These are phyloP conservation scores for Amphipyra berbera DNA, from an alignment of 2,888 invertebrate genomes.

Conservation along the genomic window DNA sequence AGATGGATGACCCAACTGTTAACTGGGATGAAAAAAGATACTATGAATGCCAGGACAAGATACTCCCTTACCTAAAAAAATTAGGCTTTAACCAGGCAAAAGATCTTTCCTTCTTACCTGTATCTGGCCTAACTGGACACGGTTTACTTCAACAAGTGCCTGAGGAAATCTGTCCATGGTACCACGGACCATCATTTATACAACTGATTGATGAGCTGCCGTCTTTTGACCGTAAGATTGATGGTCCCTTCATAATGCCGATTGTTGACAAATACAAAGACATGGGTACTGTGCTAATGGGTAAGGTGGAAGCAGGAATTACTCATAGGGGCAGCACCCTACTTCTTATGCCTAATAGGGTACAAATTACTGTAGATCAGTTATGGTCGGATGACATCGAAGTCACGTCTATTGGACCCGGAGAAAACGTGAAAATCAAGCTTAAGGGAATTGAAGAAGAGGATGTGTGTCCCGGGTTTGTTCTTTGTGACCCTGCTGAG, in stretches of 20 bases:
- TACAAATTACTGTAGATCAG: slow-evolving; percentile 98
- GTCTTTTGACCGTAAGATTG: slow-evolving; percentile 96
- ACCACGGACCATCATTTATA: slow-evolving; percentile 97
- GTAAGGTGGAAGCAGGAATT: slow-evolving; percentile 99
- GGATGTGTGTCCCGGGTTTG: slow-evolving; percentile 99
- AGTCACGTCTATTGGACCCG: slow-evolving; percentile 97
- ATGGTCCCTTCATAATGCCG: slow-evolving; percentile 99
- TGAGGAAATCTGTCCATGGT: slow-evolving; percentile 95
- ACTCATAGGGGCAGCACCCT: slow-evolving; percentile 97
- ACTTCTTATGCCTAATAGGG: slow-evolving; percentile 99
- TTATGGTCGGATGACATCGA: slow-evolving; percentile 99
- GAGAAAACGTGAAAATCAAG: slow-evolving; percentile 99
- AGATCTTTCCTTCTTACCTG: slow-evolving; percentile 99
- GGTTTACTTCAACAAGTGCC: slow-evolving; percentile 96
- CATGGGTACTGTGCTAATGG: slow-evolving; percentile 99
- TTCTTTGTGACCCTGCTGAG: slow-evolving; percentile 97
- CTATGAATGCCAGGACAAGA: slow-evolving; percentile 99
- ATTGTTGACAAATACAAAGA: slow-evolving; percentile 99
- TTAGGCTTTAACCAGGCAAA: slow-evolving; percentile 99
- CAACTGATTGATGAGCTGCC: slow-evolving; percentile 98
- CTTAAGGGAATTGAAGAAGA: slow-evolving; percentile 99
- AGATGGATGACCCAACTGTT: slow-evolving; percentile 99
- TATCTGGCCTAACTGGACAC: slow-evolving; percentile 98
- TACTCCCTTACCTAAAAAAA: slow-evolving; percentile 99
- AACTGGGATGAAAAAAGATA: slow-evolving; percentile 98